Base-by-base conservation (phyloP, 1,140 invertebrate species). In the Eubasilissa regina region DNA sequence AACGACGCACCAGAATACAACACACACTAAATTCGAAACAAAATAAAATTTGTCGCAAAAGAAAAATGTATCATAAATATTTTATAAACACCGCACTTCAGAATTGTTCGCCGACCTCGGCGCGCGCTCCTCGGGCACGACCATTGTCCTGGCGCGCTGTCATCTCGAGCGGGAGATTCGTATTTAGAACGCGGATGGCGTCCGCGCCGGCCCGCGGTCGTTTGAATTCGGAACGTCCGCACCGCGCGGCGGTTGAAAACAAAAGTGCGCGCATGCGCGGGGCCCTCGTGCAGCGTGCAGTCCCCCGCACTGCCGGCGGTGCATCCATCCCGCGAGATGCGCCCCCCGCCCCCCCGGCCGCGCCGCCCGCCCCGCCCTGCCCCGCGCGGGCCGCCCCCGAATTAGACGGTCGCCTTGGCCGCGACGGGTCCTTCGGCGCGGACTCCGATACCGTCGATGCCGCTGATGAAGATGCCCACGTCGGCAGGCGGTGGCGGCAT, bases 151-250 rank as follows among this genome's bases (percentile, higher is more conserved):
- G 45, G 62, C 64, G 47, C 19, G 76, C 19, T 70, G 19, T 47
- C 45, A 70, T 60, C 47, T 17, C 35, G 48, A 15, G 56, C 56
- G 73, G 48, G 72, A 56, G 35, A 0, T 48, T 17, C 13, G 72
- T 13, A 25, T 11, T 55, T n/a, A 47, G 11, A 21, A 53, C 68
- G 68, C 68, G 68, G 68, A 53, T 51, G 68, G 68, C 68, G 74
- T 76, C 74, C 74, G 74, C 74, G 74, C 74, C 74, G 74, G 74
- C 56, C 56, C 74, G 74, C 60, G 75, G 74, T 73, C 53, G 64
- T 70, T 51, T 70, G 70, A 53, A 70, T 47, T 75, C 78, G 80
- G 55, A 47, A 35, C 56, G 75, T 56, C 58, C 75, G 75, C 80
- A 58, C 75, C 62, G 75, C 62, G 62, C 47, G 58, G 68, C 77